Evolutionary conservation across 2,113 vertebrate species (phyloP).

Genomic region (Muntiacus muntjak): DNA sequence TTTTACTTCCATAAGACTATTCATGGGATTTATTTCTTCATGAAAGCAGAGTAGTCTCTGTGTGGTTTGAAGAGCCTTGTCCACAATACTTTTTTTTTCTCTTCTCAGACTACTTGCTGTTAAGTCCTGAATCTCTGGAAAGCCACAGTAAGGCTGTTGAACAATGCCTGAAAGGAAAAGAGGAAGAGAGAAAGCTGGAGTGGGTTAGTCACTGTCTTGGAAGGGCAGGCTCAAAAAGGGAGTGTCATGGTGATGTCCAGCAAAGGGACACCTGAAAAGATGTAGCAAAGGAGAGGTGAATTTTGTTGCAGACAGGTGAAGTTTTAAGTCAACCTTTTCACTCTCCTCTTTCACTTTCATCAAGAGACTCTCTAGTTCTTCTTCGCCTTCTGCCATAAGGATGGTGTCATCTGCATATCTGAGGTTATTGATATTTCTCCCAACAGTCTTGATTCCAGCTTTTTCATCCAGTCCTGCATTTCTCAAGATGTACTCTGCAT

Average conservation of each 20-base stretch:
- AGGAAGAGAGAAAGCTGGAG: not conserved
- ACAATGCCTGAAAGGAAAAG: not conserved
- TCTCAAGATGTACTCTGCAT: not conserved
- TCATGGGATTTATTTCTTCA: not conserved
- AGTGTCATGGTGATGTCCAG: not conserved
- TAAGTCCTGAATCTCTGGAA: not conserved
- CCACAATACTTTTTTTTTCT: not conserved
- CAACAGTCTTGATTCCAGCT: not conserved
- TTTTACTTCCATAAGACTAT: not conserved
- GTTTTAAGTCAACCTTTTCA: not conserved
- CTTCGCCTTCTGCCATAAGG: not conserved
- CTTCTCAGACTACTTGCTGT: not conserved
- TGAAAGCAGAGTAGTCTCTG: not conserved
- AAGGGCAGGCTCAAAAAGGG: not conserved
- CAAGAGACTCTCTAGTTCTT: not conserved
- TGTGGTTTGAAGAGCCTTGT: not conserved
- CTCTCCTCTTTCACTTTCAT: not conserved
- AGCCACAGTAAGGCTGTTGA: not conserved
- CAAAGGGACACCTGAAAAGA: not conserved
- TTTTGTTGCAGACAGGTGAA: not conserved
- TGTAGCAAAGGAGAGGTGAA: not conserved
- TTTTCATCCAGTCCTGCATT: not conserved
- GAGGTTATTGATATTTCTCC: not conserved
- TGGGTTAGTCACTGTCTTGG: rapidly evolving
- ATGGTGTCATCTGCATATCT: not conserved